Conservation (phyloP, 1,140 invertebrate genomes). For the Zeugodacus cucurbitae region DNA sequence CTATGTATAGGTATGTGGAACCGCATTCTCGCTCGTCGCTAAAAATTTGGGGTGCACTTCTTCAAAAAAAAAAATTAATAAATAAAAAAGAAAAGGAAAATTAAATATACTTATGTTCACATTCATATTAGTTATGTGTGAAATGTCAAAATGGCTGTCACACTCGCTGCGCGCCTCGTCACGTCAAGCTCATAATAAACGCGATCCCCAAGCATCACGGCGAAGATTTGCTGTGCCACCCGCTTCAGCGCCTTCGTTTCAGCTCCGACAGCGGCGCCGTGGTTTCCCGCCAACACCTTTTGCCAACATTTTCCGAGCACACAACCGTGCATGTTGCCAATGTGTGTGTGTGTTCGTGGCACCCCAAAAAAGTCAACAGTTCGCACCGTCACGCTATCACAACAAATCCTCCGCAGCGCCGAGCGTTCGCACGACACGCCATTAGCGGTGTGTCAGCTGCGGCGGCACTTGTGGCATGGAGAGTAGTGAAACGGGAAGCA, state of each 20-base stretch:
- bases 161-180: not conserved
- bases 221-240: not conserved
- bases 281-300: conserved; percentile 11
- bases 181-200: not conserved
- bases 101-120: not conserved
- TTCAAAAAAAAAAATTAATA: not conserved
- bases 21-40: no score
- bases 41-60: not conserved
- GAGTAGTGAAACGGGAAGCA: not conserved
- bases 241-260: not conserved
- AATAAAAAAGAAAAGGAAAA: not conserved
- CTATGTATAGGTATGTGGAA: no score
- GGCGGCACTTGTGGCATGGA: not conserved
- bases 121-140: conserved; percentile 12
- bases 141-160: conserved; percentile 2
- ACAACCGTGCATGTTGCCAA: not conserved
- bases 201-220: not conserved
- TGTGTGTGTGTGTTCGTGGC: not conserved
- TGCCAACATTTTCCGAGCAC: not conserved
- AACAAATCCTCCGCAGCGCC: not conserved
- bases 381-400: not conserved
- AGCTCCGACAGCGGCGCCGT: not conserved
- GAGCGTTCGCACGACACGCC: not conserved
- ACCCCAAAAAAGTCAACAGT: not conserved
- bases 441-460: conserved; percentile 22